Evolutionary conservation across 1,140 invertebrate genomes (phyloP), one percentile per base, ranked within the genome.

Genomic region (Platyura marginata): DNA sequence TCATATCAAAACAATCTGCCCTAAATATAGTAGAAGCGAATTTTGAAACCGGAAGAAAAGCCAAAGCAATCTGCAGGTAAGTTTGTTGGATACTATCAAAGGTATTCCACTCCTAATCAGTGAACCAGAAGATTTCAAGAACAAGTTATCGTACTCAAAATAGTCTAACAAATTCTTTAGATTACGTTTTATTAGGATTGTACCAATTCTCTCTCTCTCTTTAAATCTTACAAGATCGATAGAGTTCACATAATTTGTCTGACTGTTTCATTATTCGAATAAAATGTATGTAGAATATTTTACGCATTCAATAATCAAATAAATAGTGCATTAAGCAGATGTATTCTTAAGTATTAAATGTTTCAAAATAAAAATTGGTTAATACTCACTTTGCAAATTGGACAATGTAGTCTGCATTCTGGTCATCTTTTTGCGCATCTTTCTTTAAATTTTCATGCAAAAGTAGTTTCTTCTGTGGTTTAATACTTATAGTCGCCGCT

Each of bases 321-420:
- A 32, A 32, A 32, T 32, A 32, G 9, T 32, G 29, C 9, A 9
- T 32, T 9, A 32, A 32, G 29, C n/a, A 9, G 29, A 32, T 9
- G n/a, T n/a, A 32, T 9, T 9, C 9, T n/a, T 32, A 9, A 32
- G 9, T 32, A 9, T n/a, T n/a, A n/a, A n/a, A n/a, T n/a, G n/a
- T n/a, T n/a, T 37, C 15, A 37, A 6, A 18, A 6, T 18, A 19
- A 25, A 25, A 41, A 29, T 13, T 21, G 21, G 21, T 3, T 3
- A 41, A 25, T 41, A 42, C 48, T 42, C 22, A 46, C 48, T 46
- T 49, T 3, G 48, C 46, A n/a, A 44, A 44, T 18, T 37, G 38
- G 2, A 49, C 45, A 3, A 49, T 49, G 25, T 47, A 36, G 38
- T 49, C 46, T 0, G 48, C 41, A 20, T 41, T 41, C 4, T 40